Conservation (phyloP, 1,140 invertebrate species). For the Drosophila kohkoa region DNA sequence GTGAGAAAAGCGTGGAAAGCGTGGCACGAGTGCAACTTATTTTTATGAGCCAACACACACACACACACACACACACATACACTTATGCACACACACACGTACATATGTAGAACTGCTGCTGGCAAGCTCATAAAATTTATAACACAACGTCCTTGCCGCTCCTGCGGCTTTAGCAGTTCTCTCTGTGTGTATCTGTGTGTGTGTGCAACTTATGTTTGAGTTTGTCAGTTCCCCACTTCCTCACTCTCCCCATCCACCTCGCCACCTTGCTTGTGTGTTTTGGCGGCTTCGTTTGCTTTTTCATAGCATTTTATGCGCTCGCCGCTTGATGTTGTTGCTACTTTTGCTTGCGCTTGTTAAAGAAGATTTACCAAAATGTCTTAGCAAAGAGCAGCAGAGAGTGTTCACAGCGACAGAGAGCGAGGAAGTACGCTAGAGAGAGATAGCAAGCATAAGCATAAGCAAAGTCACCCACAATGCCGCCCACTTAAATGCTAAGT, state of each 20-base stretch:
- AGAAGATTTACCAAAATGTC: slow-evolving; percentile 82
- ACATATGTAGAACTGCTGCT: slow-evolving; percentile 59
- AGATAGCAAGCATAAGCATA: no score
- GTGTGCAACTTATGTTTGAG: slow-evolving; percentile 61
- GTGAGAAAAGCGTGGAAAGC: slow-evolving; percentile 58
- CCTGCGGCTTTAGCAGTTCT: slow-evolving; percentile 69
- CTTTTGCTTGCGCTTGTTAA: slow-evolving; percentile 68
- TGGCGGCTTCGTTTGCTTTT: slow-evolving; percentile 75
- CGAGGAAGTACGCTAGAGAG: neutral
- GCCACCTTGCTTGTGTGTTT: slow-evolving; percentile 27
- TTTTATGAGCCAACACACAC: slow-evolving; percentile 72
- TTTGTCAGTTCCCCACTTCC: slow-evolving; percentile 26
- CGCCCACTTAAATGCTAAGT: slow-evolving; percentile 81
- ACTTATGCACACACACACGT: slow-evolving; percentile 19
- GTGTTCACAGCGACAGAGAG: neutral
- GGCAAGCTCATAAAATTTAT: slow-evolving; percentile 83
- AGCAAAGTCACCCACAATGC: slow-evolving; percentile 51
- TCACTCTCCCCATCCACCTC: neutral
- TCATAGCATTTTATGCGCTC: slow-evolving; percentile 76
- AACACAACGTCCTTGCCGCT: slow-evolving; percentile 81
- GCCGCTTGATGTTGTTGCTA: slow-evolving; percentile 62
- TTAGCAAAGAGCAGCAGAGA: slow-evolving; percentile 42
- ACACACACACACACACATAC: slow-evolving; percentile 29
- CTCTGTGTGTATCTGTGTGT: slow-evolving; percentile 26
- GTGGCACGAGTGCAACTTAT: slow-evolving; percentile 82